Base-by-base conservation (phyloP, 1,140 invertebrate genomes). In the Drosophila rhopaloa region DNA sequence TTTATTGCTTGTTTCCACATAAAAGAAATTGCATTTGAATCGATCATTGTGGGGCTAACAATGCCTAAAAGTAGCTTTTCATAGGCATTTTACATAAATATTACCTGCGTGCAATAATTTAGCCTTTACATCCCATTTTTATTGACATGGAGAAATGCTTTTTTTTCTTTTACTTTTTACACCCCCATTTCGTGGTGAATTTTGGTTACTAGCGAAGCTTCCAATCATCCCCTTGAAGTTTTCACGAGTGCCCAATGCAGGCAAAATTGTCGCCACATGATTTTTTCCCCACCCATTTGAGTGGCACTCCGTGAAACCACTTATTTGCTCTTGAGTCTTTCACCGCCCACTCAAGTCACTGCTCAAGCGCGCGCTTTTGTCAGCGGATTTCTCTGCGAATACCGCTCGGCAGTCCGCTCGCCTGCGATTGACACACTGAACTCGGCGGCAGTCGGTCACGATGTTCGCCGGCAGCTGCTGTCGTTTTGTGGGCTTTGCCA, bases 391-490 rank as follows among this genome's bases (percentile, higher is more conserved):
- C 48, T 40, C 47, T 79, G 58, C 38, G 13, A 41, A 54, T 8
- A 5, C n/a, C 47, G 5, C 14, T 79, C 76, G 76, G 67, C 40
- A 40, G 37, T 5, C 8, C 13, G 53, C 19, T 47, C 68, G 74
- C 78, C 40, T 60, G 51, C 53, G 38, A 44, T 74, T 88, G 83
- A 88, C 83, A 88, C 84, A 88, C 84, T 88, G 83, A 88, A 88
- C 83, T 88, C 83, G 82, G 66, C 40, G 44, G 16, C 14, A 66
- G 53, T 61, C 43, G 50, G 59, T 43, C 65, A 58, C 40, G 74
- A 50, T 48, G 66, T 27, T 70, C 41, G 47, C 65, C 43, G 59
- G 43, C 65, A 75, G 71, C 72, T 70, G 76, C 29, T 46, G 61
- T 55, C 54, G 14, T 19, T 9, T 14, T 5, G 50, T 32, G 32